A percentile compares a stretch with the other conserved stretches of the same genome.
Conservation (phyloP, 2,797 vertebrate species). For the Serranus cabrilla region DNA sequence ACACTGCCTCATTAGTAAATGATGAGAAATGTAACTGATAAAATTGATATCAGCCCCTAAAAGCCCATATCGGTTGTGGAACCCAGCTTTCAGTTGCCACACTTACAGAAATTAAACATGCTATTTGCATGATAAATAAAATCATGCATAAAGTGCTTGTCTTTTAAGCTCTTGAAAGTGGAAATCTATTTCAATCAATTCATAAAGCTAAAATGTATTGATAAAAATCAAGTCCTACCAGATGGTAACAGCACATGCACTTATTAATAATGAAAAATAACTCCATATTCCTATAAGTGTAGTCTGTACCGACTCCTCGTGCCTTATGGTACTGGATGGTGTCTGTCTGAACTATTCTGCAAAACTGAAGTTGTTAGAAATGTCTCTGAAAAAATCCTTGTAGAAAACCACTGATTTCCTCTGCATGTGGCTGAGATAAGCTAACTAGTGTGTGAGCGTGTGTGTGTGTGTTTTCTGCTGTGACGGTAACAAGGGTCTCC, state of each 20-base stretch:
- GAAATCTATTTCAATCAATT: background rate
- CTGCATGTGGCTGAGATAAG: background rate
- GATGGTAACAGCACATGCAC: too few species aligned
- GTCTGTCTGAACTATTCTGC: background rate
- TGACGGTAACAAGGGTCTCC: slow-evolving; percentile 10
- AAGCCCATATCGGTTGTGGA: too few species aligned
- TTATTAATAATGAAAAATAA: background rate
- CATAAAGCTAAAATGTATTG: too few species aligned
- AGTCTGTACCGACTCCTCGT: background rate
- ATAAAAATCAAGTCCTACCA: too few species aligned
- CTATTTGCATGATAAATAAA: too few species aligned
- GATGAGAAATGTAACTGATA: too few species aligned
- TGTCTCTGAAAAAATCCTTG: slow-evolving; percentile 13
- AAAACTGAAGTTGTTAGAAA: slow-evolving; percentile 6
- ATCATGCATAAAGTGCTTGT: too few species aligned
- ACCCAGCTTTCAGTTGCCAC: too few species aligned
- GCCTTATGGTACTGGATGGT: background rate
- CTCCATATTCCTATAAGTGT: background rate
- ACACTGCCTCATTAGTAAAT: too few species aligned
- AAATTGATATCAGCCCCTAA: too few species aligned
- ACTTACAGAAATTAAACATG: too few species aligned
- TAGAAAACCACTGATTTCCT: slow-evolving; percentile 50
- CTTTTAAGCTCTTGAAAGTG: background rate
- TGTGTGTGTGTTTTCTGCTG: background rate
- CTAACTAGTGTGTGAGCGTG: background rate